Base-by-base conservation (phyloP, 2,888 invertebrate genomes). In the Volucella zonaria region DNA sequence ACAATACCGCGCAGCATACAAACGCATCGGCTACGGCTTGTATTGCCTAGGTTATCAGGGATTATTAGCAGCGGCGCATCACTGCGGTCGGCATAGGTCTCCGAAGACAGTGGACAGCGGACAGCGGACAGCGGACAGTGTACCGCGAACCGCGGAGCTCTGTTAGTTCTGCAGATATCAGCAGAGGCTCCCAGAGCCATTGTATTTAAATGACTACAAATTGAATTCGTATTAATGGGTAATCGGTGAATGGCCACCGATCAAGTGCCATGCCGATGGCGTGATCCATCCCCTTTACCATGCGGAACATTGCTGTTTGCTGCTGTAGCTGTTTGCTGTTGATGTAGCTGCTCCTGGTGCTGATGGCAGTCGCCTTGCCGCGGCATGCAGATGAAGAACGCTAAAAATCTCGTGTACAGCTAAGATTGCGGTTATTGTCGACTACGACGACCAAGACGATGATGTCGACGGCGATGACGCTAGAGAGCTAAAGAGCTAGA, bases 121-220 rank as follows among this genome's bases (percentile, higher is more conserved):
- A 18, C 31, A 18, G 18, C n/a, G n/a, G 62, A 43, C 23, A 15
- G 8, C 38, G 42, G 14, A 45, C 8, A 45, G n/a, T 6, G 6
- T 31, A 31, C 31, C 31, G 31, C 6, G 31, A 31, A 31, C 31
- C 31, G 31, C 31, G 31, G 31, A 31, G 31, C 31, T 31, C 31
- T 31, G 31, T 31, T 31, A 6, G 6, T 31, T 31, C 31, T 31
- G 6, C 6, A 6, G 31, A 31, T 31, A 31, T 31, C 31, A 6
- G 31, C 31, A 31, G 31, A 31, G 42, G 12, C 75, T 51, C 51
- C 59, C 67, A 76, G 62, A 68, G 73, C 76, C 76, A 85, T 85
- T 85, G 85, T 85, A 85, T 85, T 85, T 81, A 85, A 85, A 85
- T 85, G 85, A 76, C 85, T 81, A 76, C 81, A 85, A 85, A 85